Base-by-base conservation (phyloP, 2,888 invertebrate species). In the Ochropleura plecta region DNA sequence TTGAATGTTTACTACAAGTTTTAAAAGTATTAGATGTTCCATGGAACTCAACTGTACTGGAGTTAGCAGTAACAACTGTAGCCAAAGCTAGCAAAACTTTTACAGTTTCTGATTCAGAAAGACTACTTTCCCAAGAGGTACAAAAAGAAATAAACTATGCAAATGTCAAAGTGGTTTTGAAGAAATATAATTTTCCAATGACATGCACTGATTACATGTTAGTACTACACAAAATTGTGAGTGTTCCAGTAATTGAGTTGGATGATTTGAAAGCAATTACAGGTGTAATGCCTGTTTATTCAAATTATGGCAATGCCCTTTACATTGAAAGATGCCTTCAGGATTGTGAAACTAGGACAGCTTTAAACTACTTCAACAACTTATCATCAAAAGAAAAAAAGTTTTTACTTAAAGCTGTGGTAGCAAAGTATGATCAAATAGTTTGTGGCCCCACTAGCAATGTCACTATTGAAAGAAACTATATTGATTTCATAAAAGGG, bases 401-500 rank as follows among this genome's bases (percentile, higher is more conserved):
- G 64, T 84, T 93, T 65, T 77, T 95, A 71, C 81, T 95, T 8
- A 95, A 94, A 88, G 88, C 94, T 59, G 84, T 94, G 5, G 82
- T 93, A 55, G 88, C 91, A 42, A 96, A 96, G 90, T 95, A 93
- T 89, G 96, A 96, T 85, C 94, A 95, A 88, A 91, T 96, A 60
- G 91, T 96, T 73, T 92, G 86, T 73, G 88, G 92, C 69, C 84
- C 82, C 68, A 83, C 81, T 40, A 88, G 81, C 76, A 89, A 92
- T 85, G 84, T 89, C 30, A 83, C 81, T 30, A 84, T 94, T 65
- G 96, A 96, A 91, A 92, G 93, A 85, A 96, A 95, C 85, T 96
- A 95, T 79, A 90, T 96, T 63, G 96, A 96, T 87, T 96, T 96
- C 75, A 87, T 96, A 53, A 96, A 96, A 85, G 95, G 95, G 10